Conservation (phyloP, 2,113 vertebrate genomes). For the Collichthys lucidus region DNA sequence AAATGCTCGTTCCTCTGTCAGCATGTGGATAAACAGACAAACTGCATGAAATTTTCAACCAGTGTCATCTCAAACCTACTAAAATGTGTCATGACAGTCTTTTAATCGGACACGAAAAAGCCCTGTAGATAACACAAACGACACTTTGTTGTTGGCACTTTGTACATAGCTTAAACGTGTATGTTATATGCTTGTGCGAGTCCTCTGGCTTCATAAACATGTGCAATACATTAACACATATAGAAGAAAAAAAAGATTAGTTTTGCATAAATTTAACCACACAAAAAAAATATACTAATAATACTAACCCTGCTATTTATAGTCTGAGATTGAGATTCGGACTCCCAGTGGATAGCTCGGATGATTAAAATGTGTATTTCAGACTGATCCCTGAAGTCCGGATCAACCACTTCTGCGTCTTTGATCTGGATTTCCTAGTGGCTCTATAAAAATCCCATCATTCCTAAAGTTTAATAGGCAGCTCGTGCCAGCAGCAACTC, state of each 20-base stretch:
- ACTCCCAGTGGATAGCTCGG: constrained; percentile 15
- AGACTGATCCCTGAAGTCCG: constrained; percentile 31
- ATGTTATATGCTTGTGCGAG: constrained; percentile 9
- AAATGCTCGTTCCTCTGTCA: constrained; percentile 25
- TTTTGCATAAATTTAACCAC: constrained; percentile 13
- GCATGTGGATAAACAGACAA: constrained; percentile 48
- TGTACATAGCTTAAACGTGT: constrained; percentile 24
- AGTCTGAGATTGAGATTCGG: constrained; percentile 11
- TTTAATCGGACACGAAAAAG: constrained; percentile 24
- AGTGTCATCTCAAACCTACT: background rate
- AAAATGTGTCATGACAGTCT: constrained; percentile 5
- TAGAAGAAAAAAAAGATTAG: background rate
- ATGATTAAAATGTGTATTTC: constrained; percentile 48
- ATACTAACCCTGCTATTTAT: constrained; percentile 38
- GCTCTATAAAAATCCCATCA: constrained; percentile 36
- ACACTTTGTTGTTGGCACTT: background rate
- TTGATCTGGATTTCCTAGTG: constrained; percentile 42
- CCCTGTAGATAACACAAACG: background rate
- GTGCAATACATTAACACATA: background rate
- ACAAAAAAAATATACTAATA: constrained; percentile 12
- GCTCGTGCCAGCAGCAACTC: constrained; percentile 22
- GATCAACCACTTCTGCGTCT: constrained; percentile 40
- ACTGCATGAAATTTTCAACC: constrained; percentile 23
- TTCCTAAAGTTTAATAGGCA: constrained; percentile 25
- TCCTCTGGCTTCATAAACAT: constrained; percentile 30